Percentiles rank a stretch among this genome's conserved stretches.
Evolutionary conservation across 2,888 invertebrate genomes (phyloP).

Genomic region (Drosophila robusta): DNA sequence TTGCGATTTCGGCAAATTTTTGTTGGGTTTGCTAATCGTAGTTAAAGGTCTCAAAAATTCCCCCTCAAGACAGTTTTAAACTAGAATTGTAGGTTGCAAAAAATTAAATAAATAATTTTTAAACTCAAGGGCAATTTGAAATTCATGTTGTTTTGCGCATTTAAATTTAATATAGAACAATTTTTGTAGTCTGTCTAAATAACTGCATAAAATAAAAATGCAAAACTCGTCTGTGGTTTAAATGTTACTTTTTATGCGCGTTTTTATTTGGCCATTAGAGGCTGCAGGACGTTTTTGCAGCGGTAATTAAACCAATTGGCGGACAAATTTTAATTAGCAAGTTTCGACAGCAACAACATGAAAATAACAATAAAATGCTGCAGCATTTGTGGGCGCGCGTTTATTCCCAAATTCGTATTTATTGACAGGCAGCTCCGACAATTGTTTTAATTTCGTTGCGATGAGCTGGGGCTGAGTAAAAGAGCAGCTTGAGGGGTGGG

Average conservation of each 20-base stretch:
- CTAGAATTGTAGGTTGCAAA: too few species aligned
- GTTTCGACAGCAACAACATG: conserved; percentile 24
- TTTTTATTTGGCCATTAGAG: conserved; percentile 63
- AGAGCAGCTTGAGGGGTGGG: neutral
- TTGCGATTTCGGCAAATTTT: conserved; percentile 1
- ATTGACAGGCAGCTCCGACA: conserved; percentile 55
- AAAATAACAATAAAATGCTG: conserved; percentile 48
- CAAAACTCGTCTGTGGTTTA: conserved; percentile 16
- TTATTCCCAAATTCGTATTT: conserved; percentile 59
- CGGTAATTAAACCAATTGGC: conserved; percentile 72
- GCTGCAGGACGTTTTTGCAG: conserved; percentile 46
- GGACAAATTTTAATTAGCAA: conserved; percentile 74
- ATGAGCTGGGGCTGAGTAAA: too few species aligned
- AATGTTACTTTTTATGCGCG: conserved; percentile 10
- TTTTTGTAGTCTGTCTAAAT: conserved; percentile 18
- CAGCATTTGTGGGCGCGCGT: conserved; percentile 55
- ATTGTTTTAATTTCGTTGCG: conserved; percentile 68
- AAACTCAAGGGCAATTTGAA: neutral
- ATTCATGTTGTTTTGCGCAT: conserved; percentile 4
- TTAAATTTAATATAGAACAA: conserved; percentile 19
- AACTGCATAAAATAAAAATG: conserved; percentile 22
- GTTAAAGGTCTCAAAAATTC: too few species aligned
- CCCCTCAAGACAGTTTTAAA: too few species aligned
- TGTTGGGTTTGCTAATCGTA: neutral
- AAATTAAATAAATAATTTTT: neutral